Conservation (phyloP, 2,888 invertebrate species). For the Drosophila putrida region DNA sequence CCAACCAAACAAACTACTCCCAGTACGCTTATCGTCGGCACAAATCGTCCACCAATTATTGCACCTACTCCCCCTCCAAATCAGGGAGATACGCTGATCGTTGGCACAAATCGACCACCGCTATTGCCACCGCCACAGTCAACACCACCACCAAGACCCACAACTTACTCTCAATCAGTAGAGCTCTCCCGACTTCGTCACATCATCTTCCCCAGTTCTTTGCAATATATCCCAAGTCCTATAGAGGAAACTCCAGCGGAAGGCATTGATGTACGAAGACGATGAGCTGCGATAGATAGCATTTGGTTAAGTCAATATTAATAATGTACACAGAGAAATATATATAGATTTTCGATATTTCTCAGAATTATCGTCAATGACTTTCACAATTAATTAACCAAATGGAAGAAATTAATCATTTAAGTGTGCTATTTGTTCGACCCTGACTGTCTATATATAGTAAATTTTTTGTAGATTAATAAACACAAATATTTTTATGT, state of each 20-base stretch:
- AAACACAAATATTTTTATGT: slow-evolving; percentile 23
- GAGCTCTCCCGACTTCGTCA: slow-evolving; percentile 33
- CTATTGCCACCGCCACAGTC: slow-evolving; percentile 32
- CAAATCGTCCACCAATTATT: slow-evolving; percentile 40
- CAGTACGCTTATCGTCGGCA: slow-evolving; percentile 36
- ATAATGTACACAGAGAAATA: background rate
- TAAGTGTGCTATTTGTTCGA: background rate
- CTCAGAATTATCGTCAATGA: background rate
- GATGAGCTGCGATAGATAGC: slow-evolving; percentile 13
- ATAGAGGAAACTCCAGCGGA: slow-evolving; percentile 14
- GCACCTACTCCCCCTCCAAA: slow-evolving; percentile 35
- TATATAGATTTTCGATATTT: background rate
- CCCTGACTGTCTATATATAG: background rate
- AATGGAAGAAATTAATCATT: background rate
- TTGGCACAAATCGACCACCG: slow-evolving; percentile 56
- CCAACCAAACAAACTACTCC: slow-evolving; percentile 30
- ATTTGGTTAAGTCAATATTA: background rate
- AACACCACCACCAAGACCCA: background rate
- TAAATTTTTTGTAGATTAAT: slow-evolving; percentile 9
- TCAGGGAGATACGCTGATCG: slow-evolving; percentile 35
- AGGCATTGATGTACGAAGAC: slow-evolving; percentile 59
- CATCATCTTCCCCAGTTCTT: slow-evolving; percentile 62
- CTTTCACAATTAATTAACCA: no score
- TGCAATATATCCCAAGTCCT: slow-evolving; percentile 33
- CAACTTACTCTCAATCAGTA: slow-evolving; percentile 8